Percentiles rank a stretch among this genome's conserved stretches.
These are phyloP conservation scores for Platichthys stellatus DNA, from an alignment of 2,113 vertebrate species.

Conservation along the genomic window DNA sequence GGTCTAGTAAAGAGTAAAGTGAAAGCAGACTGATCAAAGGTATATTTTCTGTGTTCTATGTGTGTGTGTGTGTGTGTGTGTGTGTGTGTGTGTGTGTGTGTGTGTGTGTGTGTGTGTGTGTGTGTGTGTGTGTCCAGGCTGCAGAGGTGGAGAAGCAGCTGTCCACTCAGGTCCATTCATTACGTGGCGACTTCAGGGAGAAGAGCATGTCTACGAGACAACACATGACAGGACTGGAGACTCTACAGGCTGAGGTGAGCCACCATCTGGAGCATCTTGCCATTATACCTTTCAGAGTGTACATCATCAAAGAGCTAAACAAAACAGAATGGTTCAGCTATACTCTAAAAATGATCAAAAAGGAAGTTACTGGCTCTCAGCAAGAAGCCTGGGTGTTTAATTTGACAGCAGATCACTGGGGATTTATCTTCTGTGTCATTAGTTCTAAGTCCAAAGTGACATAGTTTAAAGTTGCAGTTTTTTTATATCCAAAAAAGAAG, in stretches of 20 bases:
- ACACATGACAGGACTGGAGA: conserved; percentile 94
- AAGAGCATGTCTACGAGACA: conserved; percentile 93
- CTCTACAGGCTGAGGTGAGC: conserved; percentile 94
- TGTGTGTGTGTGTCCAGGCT: conserved; percentile 80
- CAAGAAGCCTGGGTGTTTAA: not conserved
- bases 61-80: conserved; percentile 11
- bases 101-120: not conserved
- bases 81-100: conserved; percentile 24
- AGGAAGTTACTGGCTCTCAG: not conserved
- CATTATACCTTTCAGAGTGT: not conserved
- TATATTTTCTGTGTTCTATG: not conserved
- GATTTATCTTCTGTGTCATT: not conserved
- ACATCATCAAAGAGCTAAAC: not conserved
- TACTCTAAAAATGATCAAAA: not conserved
- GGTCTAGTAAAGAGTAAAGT: too few relatives aligned
- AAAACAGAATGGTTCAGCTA: not conserved
- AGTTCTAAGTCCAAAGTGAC: not conserved
- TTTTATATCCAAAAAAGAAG: too few relatives aligned
- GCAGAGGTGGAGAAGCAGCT: conserved; percentile 95
- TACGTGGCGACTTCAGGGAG: conserved; percentile 95
- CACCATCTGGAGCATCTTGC: not conserved
- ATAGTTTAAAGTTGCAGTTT: too few relatives aligned
- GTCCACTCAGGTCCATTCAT: conserved; percentile 94
- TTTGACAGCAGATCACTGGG: not conserved
- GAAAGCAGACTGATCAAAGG: too few relatives aligned